phyloP scores from a whole-genome alignment of 2,888 invertebrate species.

The Coleophora flavipennella region DNA sequence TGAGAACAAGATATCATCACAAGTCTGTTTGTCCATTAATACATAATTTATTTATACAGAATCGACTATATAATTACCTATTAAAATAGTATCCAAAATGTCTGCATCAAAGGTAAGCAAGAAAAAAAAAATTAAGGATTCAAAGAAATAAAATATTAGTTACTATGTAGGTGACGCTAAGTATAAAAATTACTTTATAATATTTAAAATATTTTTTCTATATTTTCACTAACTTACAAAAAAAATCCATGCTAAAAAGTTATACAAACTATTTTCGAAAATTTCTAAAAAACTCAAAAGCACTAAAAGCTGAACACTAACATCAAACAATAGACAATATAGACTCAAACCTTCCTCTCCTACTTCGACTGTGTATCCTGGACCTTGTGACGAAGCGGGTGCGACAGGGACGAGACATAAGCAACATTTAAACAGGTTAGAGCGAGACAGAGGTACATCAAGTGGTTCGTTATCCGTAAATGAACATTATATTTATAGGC shows the following conservation, averaged over 20 bases:
- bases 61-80: constrained; percentile 25
- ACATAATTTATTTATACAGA: not conserved
- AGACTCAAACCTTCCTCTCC: constrained; percentile 68
- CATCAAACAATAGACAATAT: constrained; percentile 27
- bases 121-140: constrained; percentile 4
- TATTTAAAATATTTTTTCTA: too few species aligned
- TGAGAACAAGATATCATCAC: too few species aligned
- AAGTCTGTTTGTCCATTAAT: too few species aligned
- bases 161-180: too few species aligned
- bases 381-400: constrained; percentile 58
- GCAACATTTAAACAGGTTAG: constrained; percentile 69
- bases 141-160: too few species aligned
- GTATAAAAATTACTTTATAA: too few species aligned
- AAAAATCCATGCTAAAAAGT: too few species aligned
- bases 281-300: not conserved
- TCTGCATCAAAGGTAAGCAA: constrained; percentile 20
- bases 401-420: constrained; percentile 60
- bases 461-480: constrained; percentile 16
- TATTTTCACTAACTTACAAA: too few species aligned
- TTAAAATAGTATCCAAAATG: constrained; percentile 26
- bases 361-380: constrained; percentile 63
- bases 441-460: constrained; percentile 48
- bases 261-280: too few species aligned
- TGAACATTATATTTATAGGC: too few species aligned
- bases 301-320: constrained; percentile 8